Conservation (phyloP, 2,797 vertebrate species). For the Dryobates pubescens region DNA sequence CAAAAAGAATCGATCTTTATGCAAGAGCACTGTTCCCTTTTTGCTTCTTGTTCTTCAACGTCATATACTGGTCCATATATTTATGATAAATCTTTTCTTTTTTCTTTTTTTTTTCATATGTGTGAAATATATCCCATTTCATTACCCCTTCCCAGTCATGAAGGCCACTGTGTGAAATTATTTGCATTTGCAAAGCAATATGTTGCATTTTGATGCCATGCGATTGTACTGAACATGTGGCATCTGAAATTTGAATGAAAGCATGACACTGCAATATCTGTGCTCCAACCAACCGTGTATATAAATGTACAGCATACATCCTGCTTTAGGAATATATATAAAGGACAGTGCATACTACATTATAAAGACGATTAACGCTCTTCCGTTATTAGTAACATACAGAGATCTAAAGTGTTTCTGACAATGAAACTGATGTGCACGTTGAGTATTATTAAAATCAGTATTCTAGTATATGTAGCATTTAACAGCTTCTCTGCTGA, state of each 20-base stretch:
- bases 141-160: constrained; percentile 66
- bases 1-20: constrained; percentile 95
- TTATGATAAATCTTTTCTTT: constrained; percentile 85
- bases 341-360: constrained; percentile 65
- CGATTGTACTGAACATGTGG: constrained; percentile 72
- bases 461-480: constrained; percentile 79
- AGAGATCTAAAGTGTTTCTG: constrained; percentile 76
- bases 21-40: constrained; percentile 96
- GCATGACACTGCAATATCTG: constrained; percentile 81
- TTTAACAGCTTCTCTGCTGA: constrained; percentile 74
- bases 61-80: constrained; percentile 98
- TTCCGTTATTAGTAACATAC: constrained; percentile 70
- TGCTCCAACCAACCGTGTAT: constrained; percentile 76
- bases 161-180: constrained; percentile 72
- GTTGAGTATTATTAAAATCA: constrained; percentile 80
- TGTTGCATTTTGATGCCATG: constrained; percentile 80
- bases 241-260: constrained; percentile 79
- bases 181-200: constrained; percentile 79
- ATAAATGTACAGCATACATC: constrained; percentile 78
- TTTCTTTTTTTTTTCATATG: constrained; percentile 34
- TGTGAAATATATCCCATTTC: constrained; percentile 67
- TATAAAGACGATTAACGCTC: constrained; percentile 57
- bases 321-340: constrained; percentile 74
- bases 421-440: constrained; percentile 82
- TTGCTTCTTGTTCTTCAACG: constrained; percentile 97